These are phyloP conservation scores for Ditylenchus dipsaci DNA, from an alignment of 1,140 invertebrate species.

Conservation along the genomic window DNA sequence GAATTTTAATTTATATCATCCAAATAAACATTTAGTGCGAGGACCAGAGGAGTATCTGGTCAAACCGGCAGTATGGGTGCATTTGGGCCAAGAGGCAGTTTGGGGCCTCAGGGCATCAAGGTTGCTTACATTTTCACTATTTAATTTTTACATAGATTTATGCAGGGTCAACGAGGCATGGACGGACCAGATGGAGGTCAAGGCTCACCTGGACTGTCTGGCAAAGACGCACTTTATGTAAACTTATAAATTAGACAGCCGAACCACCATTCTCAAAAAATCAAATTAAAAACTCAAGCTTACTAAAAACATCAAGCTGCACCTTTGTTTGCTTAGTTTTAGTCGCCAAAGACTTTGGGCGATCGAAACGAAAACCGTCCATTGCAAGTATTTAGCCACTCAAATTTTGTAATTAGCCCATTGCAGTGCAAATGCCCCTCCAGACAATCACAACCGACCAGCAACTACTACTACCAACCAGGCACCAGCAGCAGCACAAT, in stretches of 20 bases:
- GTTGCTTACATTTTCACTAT: neutral
- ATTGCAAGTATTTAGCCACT: no score
- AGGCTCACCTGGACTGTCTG: slow-evolving; percentile 16
- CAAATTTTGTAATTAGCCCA: neutral
- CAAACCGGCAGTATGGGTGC: slow-evolving; percentile 10
- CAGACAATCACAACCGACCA: no score
- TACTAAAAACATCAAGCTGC: no score
- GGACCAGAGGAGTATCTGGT: slow-evolving; percentile 1
- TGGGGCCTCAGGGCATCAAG: slow-evolving; percentile 23
- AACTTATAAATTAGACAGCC: neutral
- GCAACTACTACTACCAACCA: no score
- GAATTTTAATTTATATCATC: slow-evolving; percentile 11
- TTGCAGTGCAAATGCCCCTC: slow-evolving; percentile 1
- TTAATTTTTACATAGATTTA: neutral
- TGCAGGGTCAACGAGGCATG: slow-evolving; percentile 29
- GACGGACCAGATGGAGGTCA: slow-evolving; percentile 31
- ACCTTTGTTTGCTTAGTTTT: no score
- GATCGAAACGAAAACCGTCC: no score
- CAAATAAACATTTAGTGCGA: neutral
- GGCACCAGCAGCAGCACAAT: no score
- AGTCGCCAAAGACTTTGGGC: no score
- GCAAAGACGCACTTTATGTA: slow-evolving; percentile 20
- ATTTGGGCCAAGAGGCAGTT: slow-evolving; percentile 10
- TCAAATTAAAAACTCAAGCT: no score
- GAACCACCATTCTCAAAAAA: no score